Evolutionary conservation across 2,888 invertebrate species (phyloP).

Genomic region (Aleiodes testaceus): DNA sequence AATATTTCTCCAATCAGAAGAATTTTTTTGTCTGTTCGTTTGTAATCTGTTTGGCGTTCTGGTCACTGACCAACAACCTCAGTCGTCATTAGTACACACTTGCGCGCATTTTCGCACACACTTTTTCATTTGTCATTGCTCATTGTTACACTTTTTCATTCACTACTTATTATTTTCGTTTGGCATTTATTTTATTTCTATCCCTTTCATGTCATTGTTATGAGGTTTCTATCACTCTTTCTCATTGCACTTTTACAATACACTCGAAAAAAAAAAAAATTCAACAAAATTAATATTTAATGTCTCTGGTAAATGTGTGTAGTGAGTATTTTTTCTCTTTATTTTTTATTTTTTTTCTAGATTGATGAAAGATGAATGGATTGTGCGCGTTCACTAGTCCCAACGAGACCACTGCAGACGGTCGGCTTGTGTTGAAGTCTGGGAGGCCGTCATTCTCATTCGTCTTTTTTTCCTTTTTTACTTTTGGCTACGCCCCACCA

Average conservation of each 20-base stretch:
- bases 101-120: slow-evolving; percentile 1
- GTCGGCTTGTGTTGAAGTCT: slow-evolving; percentile 3
- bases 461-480: not conserved
- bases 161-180: no score
- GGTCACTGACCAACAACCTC: slow-evolving; percentile 23
- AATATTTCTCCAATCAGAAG: no score
- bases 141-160: slow-evolving; percentile 2
- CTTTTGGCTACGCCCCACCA: slow-evolving; percentile 22
- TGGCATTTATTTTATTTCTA: no score
- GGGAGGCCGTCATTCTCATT: slow-evolving; percentile 8
- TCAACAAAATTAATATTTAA: no score
- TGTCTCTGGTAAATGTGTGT: no score
- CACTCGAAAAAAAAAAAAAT: no score
- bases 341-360: slow-evolving; percentile 6
- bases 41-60: not conserved
- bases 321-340: not conserved
- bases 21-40: no score
- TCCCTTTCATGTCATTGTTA: no score
- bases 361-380: not conserved
- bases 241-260: no score
- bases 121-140: slow-evolving; percentile 6
- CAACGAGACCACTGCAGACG: slow-evolving; percentile 10
- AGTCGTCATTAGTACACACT: slow-evolving; percentile 13
- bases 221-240: no score
- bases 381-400: slow-evolving; percentile 2